A percentile compares a stretch with the other conserved stretches of the same genome.
These are phyloP conservation scores for Atrina japonica DNA, from an alignment of 2,888 invertebrate species.

Conservation along the genomic window DNA sequence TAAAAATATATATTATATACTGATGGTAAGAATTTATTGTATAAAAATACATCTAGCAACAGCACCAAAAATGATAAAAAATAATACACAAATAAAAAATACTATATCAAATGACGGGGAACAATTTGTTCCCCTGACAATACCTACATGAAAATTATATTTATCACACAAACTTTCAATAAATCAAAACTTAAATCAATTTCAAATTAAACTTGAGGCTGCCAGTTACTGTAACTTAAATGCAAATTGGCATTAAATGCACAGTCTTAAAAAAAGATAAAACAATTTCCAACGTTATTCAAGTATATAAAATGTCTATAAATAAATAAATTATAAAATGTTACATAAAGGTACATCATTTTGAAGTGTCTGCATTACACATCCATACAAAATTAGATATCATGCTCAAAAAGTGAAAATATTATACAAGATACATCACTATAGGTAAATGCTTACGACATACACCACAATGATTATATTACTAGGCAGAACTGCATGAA, in stretches of 20 bases:
- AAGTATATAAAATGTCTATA: too few species aligned
- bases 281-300: neutral
- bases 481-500: too few species aligned
- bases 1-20: too few species aligned
- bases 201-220: neutral
- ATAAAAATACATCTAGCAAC: neutral
- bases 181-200: neutral
- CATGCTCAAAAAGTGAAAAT: neutral
- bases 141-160: too few species aligned
- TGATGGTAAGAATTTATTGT: too few species aligned
- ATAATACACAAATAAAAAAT: neutral
- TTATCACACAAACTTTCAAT: slow-evolving; percentile 1
- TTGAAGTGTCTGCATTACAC: slow-evolving; percentile 16
- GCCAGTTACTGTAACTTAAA: neutral
- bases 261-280: neutral
- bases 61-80: neutral
- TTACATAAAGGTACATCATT: neutral
- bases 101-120: too few species aligned
- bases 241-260: neutral
- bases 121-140: too few species aligned
- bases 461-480: too few species aligned
- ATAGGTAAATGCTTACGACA: too few species aligned
- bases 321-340: too few species aligned
- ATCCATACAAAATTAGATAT: neutral
- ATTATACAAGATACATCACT: too few species aligned